A percentile compares a stretch with the other conserved stretches of the same genome.
Evolutionary conservation across 2,113 vertebrate genomes (phyloP).

Genomic region (Pontoporia blainvillei): DNA sequence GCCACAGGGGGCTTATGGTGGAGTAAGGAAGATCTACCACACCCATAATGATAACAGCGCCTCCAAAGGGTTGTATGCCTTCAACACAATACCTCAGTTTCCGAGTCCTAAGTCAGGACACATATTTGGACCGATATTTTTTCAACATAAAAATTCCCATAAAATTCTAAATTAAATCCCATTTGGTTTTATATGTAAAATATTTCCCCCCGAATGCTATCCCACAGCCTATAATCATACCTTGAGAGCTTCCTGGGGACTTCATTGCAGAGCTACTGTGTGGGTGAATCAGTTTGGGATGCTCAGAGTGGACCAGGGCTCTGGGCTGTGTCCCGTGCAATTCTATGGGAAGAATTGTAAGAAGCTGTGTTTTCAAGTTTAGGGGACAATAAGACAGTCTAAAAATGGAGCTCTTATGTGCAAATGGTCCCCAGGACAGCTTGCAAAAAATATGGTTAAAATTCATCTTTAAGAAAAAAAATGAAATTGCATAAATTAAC

Average conservation of each 20-base stretch:
- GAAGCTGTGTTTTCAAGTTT: background rate
- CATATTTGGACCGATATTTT: background rate
- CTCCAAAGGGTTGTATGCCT: accelerated
- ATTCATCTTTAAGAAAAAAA: background rate
- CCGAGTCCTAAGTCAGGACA: background rate
- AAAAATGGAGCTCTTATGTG: background rate
- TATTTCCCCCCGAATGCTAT: background rate
- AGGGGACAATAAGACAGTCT: background rate
- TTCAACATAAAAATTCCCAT: background rate
- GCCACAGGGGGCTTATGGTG: background rate
- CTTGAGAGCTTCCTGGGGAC: background rate
- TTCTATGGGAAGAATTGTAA: background rate
- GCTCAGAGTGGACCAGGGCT: background rate
- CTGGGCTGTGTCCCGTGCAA: accelerated
- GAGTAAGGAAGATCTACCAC: accelerated
- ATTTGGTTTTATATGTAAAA: background rate
- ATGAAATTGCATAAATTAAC: background rate
- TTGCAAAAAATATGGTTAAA: background rate
- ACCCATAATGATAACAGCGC: accelerated
- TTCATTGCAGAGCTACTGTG: accelerated
- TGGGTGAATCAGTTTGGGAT: too few relatives aligned
- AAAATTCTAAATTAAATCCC: background rate
- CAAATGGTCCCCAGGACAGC: background rate
- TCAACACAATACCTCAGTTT: accelerated
- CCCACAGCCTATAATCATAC: accelerated